Conservation (phyloP, 1,140 invertebrate genomes). For the Chironomus striatipennis region DNA sequence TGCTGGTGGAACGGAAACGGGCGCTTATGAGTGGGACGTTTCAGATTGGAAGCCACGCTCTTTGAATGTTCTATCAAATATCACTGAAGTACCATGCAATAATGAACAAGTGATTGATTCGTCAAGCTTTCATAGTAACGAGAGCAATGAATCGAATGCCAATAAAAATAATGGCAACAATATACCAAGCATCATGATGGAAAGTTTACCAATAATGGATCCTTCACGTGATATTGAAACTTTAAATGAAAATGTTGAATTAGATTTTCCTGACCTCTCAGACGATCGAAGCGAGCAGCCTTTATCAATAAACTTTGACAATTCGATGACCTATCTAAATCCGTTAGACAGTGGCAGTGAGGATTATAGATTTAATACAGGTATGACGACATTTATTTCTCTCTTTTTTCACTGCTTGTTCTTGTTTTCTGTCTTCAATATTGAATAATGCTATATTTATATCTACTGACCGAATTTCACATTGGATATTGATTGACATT, state of each 20-base stretch:
- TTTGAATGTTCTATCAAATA: conserved; percentile 78
- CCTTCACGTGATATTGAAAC: conserved; percentile 55
- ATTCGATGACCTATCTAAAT: conserved; percentile 50
- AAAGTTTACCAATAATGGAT: conserved; percentile 41
- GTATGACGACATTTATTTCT: conserved; percentile 31
- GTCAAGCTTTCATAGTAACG: conserved; percentile 78
- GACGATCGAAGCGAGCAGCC: conserved; percentile 54
- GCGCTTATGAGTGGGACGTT: conserved; percentile 92
- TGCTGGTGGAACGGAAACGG: conserved; percentile 38
- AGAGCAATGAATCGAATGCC: conserved; percentile 67
- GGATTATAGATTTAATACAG: conserved; percentile 48
- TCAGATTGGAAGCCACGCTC: conserved; percentile 84
- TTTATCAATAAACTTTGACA: conserved; percentile 42
- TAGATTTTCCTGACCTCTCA: conserved; percentile 59
- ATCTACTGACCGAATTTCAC: no score
- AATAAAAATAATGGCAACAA: conserved; percentile 37
- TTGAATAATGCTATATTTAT: no score
- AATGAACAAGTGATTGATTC: conserved; percentile 72
- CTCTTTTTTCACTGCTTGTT: no score
- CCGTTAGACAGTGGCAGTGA: conserved; percentile 56
- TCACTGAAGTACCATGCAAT: conserved; percentile 82
- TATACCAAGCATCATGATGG: conserved; percentile 19
- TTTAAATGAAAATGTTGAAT: conserved; percentile 60
- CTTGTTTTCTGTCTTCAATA: no score
- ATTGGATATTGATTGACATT: no score